A percentile compares a stretch with the other conserved stretches of the same genome.
These are phyloP conservation scores for Philypnodon macrostomus DNA, from an alignment of 2,797 vertebrate genomes.

Conservation along the genomic window DNA sequence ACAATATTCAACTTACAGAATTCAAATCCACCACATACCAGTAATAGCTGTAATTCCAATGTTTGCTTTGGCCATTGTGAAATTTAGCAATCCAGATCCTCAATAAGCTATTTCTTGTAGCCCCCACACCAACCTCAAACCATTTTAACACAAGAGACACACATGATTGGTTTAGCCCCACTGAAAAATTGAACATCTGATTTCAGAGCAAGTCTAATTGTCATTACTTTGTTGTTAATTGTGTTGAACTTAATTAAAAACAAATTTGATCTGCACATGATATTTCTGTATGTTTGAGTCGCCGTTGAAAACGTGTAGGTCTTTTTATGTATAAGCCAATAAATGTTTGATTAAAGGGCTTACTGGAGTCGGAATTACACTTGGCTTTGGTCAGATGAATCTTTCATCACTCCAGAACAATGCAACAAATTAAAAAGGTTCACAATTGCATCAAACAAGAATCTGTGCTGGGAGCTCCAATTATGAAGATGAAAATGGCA, in stretches of 20 bases:
- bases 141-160: not conserved
- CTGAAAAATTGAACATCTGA: conserved; percentile 13
- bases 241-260: conserved; percentile 44
- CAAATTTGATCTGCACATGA: conserved; percentile 37
- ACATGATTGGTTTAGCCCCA: conserved; percentile 1
- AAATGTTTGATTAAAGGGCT: conserved; percentile 58
- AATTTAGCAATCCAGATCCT: not conserved
- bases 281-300: conserved; percentile 26
- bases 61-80: not conserved
- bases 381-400: conserved; percentile 54
- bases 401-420: conserved; percentile 49
- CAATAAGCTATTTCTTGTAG: not conserved
- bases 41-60: not conserved
- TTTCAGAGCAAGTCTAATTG: conserved; percentile 19
- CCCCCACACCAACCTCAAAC: not conserved
- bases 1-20: too few species aligned
- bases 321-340: conserved; percentile 34
- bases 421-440: conserved; percentile 40
- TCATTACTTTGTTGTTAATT: conserved; percentile 29
- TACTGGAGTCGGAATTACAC: conserved; percentile 51
- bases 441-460: conserved; percentile 27
- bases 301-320: conserved; percentile 23
- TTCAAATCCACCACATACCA: too few species aligned
- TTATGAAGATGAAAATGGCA: conserved; percentile 28
- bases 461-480: conserved; percentile 25